Conservation (phyloP, 2,797 vertebrate species). For the Hypotaenidia philippensis region DNA sequence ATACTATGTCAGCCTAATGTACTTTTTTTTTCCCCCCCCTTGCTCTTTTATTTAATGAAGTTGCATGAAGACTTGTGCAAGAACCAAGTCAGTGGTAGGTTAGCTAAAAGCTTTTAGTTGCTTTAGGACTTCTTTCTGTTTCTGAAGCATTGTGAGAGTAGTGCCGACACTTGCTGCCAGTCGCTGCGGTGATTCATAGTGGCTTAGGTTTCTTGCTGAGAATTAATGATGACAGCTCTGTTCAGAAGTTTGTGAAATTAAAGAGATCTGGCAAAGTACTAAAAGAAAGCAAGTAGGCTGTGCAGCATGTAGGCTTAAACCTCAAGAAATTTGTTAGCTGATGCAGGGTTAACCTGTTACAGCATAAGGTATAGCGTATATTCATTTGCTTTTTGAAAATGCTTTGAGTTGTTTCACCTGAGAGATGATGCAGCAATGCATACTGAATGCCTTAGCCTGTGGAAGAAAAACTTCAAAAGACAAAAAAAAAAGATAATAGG, state of each 20-base stretch:
- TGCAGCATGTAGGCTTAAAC: not conserved
- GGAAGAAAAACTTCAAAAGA: not conserved
- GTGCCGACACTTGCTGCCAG: not conserved
- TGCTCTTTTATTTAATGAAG: slow-evolving; percentile 15
- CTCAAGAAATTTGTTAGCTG: slow-evolving; percentile 1
- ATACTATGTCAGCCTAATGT: not conserved
- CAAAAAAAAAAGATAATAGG: not conserved
- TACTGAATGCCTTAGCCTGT: not conserved
- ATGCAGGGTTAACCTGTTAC: not conserved
- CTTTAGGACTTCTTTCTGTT: slow-evolving; percentile 13
- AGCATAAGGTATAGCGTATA: not conserved
- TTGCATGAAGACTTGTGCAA: slow-evolving; percentile 5
- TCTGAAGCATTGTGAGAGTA: slow-evolving; percentile 8
- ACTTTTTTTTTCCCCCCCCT: not conserved
- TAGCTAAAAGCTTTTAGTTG: slow-evolving; percentile 20
- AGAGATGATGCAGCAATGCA: not conserved
- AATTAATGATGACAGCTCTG: slow-evolving; percentile 46
- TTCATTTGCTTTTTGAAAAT: not conserved
- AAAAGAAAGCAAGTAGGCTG: slow-evolving; percentile 4
- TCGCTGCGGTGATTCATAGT: slow-evolving; percentile 12
- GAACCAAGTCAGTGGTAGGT: slow-evolving; percentile 2
- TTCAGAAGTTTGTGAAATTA: slow-evolving; percentile 52
- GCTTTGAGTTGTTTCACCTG: slow-evolving; percentile 5
- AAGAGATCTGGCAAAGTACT: slow-evolving; percentile 3
- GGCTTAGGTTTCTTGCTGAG: slow-evolving; percentile 50